Conservation (phyloP, 2,888 invertebrate genomes). For the Protophormia terraenovae region DNA sequence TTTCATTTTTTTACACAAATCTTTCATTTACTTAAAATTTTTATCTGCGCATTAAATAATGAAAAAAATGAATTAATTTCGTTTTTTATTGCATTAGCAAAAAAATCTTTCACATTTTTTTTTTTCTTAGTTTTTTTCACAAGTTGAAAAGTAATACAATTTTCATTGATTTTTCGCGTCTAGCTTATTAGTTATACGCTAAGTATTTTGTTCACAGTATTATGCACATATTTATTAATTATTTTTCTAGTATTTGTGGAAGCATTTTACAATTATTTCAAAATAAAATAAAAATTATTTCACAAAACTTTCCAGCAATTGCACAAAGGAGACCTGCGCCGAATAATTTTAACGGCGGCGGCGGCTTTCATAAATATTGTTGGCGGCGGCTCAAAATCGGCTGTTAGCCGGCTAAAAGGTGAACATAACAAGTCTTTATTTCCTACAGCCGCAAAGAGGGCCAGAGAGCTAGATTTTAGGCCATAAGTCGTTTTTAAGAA, state of each 20-base stretch:
- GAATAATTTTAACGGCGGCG: no score
- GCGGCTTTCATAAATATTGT: no score
- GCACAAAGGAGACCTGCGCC: constrained; percentile 61
- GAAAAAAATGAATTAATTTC: constrained; percentile 19
- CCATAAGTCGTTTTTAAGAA: no score
- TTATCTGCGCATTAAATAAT: constrained; percentile 52
- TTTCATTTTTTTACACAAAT: constrained; percentile 40
- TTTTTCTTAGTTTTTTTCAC: constrained; percentile 3
- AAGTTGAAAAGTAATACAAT: constrained; percentile 12
- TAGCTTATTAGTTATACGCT: constrained; percentile 10
- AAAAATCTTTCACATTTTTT: constrained; percentile 26
- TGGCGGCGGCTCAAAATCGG: no score
- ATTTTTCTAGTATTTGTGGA: constrained; percentile 1
- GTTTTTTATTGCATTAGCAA: constrained; percentile 35
- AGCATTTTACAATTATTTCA: constrained; percentile 44
- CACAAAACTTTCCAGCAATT: constrained; percentile 56
- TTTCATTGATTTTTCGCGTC: constrained; percentile 49
- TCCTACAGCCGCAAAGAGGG: no score
- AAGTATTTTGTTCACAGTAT: constrained; percentile 17
- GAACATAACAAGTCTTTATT: no score
- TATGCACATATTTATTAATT: not conserved
- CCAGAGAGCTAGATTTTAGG: no score
- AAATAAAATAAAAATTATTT: constrained; percentile 38
- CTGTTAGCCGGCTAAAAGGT: no score
- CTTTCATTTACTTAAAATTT: constrained; percentile 34